Evolutionary conservation across 1,140 invertebrate species (phyloP).

Genomic region (Subanguina moxae): DNA sequence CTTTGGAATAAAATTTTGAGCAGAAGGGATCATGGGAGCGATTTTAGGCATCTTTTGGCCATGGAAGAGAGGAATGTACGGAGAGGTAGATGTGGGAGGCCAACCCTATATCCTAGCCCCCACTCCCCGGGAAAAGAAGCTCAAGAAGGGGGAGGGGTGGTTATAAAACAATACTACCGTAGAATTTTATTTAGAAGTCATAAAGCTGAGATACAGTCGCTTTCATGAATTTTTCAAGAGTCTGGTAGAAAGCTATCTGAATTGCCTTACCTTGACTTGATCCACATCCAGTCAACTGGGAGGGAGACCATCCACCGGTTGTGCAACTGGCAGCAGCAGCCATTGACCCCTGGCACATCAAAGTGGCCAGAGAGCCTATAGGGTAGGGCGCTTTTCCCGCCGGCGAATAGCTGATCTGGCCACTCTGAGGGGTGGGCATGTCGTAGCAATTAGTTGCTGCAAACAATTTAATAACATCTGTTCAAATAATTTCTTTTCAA

Average conservation of each 20-base stretch:
- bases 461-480: not conserved
- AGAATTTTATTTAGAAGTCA: too few relatives aligned
- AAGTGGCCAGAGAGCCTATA: slow-evolving; percentile 17
- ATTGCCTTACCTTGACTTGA: not conserved
- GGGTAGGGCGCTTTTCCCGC: slow-evolving; percentile 9
- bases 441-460: slow-evolving; percentile 7
- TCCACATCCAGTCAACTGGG: slow-evolving; percentile 17
- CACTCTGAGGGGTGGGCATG: slow-evolving; percentile 13
- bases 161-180: too few relatives aligned
- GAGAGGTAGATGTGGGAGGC: too few relatives aligned
- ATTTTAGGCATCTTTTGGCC: too few relatives aligned
- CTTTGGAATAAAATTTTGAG: too few relatives aligned
- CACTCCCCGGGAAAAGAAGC: too few relatives aligned
- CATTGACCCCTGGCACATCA: slow-evolving; percentile 14
- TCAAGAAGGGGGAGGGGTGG: too few relatives aligned
- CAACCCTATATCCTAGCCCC: too few relatives aligned
- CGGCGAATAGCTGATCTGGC: slow-evolving; percentile 16
- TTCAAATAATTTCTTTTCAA: not conserved
- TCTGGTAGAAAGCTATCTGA: not conserved
- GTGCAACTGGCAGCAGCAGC: not conserved
- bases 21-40: too few relatives aligned
- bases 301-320: not conserved
- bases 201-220: too few relatives aligned
- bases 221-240: too few relatives aligned
- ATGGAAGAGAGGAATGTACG: too few relatives aligned